Evolutionary conservation across 2,797 vertebrate genomes (phyloP).

Genomic region (Acanthiza pusilla): DNA sequence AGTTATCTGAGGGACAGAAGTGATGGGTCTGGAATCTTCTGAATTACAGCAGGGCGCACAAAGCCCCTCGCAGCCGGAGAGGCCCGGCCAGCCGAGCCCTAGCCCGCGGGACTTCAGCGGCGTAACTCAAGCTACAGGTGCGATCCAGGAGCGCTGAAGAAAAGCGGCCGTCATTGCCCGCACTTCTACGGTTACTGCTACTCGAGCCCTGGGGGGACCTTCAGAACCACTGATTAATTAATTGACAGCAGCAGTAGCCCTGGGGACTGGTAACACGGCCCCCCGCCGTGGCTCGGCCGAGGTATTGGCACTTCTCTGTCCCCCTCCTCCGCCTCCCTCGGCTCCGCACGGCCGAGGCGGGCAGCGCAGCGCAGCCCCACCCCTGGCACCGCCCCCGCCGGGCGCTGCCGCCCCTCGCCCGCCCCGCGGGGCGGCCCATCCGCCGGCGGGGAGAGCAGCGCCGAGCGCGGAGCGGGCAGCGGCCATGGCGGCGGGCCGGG

Average conservation of each 20-base stretch:
- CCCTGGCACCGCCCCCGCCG: not conserved
- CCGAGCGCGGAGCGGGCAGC: rapidly evolving
- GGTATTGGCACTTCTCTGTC: rapidly evolving
- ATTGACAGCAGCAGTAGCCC: too few relatives aligned
- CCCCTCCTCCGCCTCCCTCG: rapidly evolving
- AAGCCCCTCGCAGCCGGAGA: not conserved
- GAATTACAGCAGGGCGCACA: not conserved
- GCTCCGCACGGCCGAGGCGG: not conserved
- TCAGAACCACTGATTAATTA: not conserved
- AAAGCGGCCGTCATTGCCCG: not conserved
- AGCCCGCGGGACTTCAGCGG: too few relatives aligned
- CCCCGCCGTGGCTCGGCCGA: rapidly evolving
- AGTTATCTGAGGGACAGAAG: not conserved
- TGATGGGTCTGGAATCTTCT: not conserved
- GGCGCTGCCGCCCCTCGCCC: not conserved
- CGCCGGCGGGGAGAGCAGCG: not conserved
- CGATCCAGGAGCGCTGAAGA: rapidly evolving
- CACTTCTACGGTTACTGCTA: not conserved
- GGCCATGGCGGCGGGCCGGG: slow-evolving; percentile 67
- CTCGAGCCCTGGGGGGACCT: not conserved
- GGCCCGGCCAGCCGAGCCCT: not conserved
- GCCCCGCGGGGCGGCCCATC: not conserved
- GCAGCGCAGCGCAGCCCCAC: not conserved
- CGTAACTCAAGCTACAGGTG: not conserved
- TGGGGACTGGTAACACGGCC: rapidly evolving